Percentiles rank a stretch among this genome's conserved stretches.
These are phyloP conservation scores for Lycaena phlaeas DNA, from an alignment of 2,888 invertebrate species.

Conservation along the genomic window DNA sequence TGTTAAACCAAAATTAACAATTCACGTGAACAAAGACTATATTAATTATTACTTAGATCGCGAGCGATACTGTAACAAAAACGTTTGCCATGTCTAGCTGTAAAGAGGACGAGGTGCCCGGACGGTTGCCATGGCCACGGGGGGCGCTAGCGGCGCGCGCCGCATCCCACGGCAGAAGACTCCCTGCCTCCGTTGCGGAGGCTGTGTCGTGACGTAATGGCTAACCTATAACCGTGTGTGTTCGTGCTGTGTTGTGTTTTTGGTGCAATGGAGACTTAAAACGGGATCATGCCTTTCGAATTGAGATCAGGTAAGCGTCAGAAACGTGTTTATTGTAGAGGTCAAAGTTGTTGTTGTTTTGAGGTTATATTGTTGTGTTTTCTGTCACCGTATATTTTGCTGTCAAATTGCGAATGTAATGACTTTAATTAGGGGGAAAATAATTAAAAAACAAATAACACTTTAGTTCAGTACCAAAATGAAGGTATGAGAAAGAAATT, in stretches of 20 bases:
- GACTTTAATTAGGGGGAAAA: too few relatives aligned
- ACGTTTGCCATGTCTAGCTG: too few relatives aligned
- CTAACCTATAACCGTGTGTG: slow-evolving; percentile 30
- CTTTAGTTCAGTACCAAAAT: too few relatives aligned
- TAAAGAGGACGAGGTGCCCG: slow-evolving; percentile 27
- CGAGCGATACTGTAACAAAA: too few relatives aligned
- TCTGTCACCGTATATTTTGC: too few relatives aligned
- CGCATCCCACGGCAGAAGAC: slow-evolving; percentile 56
- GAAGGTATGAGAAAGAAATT: too few relatives aligned
- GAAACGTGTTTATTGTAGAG: slow-evolving; percentile 9
- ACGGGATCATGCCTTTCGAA: slow-evolving; percentile 63
- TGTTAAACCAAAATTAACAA: too few relatives aligned
- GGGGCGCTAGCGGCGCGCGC: slow-evolving; percentile 67
- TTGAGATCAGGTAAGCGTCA: slow-evolving; percentile 62
- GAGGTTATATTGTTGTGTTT: neutral
- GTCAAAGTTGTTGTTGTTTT: neutral
- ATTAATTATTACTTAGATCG: too few relatives aligned
- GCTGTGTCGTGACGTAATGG: slow-evolving; percentile 50
- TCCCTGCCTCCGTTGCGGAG: slow-evolving; percentile 48
- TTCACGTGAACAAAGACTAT: too few relatives aligned
- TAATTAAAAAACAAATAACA: too few relatives aligned
- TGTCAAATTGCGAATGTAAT: too few relatives aligned
- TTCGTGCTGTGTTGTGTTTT: slow-evolving; percentile 26
- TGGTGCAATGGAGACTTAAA: slow-evolving; percentile 32
- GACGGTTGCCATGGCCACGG: slow-evolving; percentile 56